phyloP scores from a whole-genome alignment of 1,140 invertebrate genomes.

The Kradibia gibbosae region DNA sequence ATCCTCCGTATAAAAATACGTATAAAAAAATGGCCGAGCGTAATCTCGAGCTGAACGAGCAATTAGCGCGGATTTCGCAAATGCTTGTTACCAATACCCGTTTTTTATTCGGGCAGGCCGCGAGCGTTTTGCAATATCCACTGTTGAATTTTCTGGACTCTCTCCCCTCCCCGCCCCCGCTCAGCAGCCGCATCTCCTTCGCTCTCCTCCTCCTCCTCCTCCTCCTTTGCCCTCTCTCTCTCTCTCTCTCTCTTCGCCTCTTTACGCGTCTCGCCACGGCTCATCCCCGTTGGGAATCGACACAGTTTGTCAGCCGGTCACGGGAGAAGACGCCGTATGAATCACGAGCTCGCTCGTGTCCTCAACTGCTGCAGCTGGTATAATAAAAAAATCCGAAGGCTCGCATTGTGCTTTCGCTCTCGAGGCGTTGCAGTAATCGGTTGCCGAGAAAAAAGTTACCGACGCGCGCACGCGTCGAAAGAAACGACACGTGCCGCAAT shows the following conservation, averaged over 20 bases:
- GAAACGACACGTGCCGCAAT: slow-evolving; percentile 53
- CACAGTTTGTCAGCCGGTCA: slow-evolving; percentile 64
- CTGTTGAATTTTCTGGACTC: background rate
- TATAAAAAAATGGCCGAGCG: slow-evolving; percentile 9
- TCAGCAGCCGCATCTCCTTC: background rate
- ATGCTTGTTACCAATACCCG: slow-evolving; percentile 25
- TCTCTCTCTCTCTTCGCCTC: background rate
- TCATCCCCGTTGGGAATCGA: slow-evolving; percentile 53
- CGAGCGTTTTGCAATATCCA: background rate
- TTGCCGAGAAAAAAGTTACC: slow-evolving; percentile 61
- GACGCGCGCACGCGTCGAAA: background rate
- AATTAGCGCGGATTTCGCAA: slow-evolving; percentile 34
- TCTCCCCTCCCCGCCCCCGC: background rate
- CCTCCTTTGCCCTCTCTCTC: background rate
- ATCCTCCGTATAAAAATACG: background rate
- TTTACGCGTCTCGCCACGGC: background rate
- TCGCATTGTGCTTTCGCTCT: slow-evolving; percentile 62
- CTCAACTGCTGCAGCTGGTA: slow-evolving; percentile 62
- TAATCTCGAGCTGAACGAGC: slow-evolving; percentile 10
- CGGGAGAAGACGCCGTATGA: slow-evolving; percentile 37
- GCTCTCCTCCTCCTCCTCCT: background rate
- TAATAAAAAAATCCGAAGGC: slow-evolving; percentile 68
- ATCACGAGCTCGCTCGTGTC: slow-evolving; percentile 61
- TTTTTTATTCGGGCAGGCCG: background rate
- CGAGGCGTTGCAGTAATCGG: slow-evolving; percentile 62